Conservation (phyloP, 1,140 invertebrate genomes). For the Mizuhopecten yessoensis region DNA sequence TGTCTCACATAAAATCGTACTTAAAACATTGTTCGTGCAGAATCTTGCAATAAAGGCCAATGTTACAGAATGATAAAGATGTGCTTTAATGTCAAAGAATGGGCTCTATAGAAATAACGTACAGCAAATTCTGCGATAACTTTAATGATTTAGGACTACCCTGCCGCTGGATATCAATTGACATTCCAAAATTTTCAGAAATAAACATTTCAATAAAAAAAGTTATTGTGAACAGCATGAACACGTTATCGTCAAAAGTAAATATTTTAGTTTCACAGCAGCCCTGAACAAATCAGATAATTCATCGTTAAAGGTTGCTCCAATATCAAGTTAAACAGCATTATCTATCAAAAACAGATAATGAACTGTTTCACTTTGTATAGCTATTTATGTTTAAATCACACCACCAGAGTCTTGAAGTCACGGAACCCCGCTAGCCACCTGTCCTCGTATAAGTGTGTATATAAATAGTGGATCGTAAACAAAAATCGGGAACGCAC, state of each 20-base stretch:
- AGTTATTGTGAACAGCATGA: neutral
- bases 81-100: conserved; percentile 17
- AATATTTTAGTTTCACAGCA: neutral
- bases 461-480: neutral
- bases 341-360: neutral
- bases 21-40: neutral
- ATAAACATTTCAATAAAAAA: conserved; percentile 31
- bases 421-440: neutral
- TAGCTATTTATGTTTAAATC: neutral
- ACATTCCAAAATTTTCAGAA: neutral
- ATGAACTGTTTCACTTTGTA: neutral
- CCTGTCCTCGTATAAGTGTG: neutral
- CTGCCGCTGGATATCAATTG: neutral
- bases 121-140: neutral
- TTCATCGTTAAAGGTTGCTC: neutral
- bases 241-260: neutral
- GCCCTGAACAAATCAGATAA: neutral
- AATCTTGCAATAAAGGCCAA: neutral
- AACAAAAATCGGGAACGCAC: neutral
- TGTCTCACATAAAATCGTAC: neutral
- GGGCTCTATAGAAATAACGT: conserved; percentile 9
- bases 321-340: neutral
- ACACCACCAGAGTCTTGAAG: neutral
- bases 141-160: neutral
- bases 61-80: neutral